Evolutionary conservation across 2,888 invertebrate genomes (phyloP), one percentile per base, ranked within the genome.

Genomic region (Dolomedes plantarius): DNA sequence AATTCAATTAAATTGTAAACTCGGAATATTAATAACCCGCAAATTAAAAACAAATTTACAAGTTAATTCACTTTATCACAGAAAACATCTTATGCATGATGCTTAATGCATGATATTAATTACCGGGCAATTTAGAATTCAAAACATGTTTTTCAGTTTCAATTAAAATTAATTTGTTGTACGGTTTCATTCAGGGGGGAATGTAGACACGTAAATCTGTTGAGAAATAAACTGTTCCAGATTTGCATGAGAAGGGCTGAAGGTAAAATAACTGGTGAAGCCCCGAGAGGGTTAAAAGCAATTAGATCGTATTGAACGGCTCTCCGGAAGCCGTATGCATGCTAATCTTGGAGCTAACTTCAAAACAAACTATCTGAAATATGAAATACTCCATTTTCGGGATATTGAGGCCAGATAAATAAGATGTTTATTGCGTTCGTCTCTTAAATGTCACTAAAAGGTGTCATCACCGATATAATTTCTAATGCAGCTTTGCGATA

Each of bases 181-280:
- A 56, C 56, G 56, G 56, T 23, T 23, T 56, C 56, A 16, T 7
- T 56, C 5, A 1, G 23, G 5, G 56, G 56, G 56, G 56, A 23
- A 7, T 2, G 2, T 23, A n/a, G 56, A 56, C 23, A 56, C 19
- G 56, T 56, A 23, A 56, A 56, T 16, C 23, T 56, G 56, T 23
- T 3, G 23, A 56, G 19, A 56, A 19, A 56, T 56, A 56, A 56
- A 65, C 11, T 7, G 27, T 23, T 62, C n/a, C 65, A 29, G 13
- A 65, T 65, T 65, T 65, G 65, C 31, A 65, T 16, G 65, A 62
- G 56, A 73, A 62, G 56, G 56, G 46, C 19, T 31, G 56, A 56
- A 62, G 23, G 29, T 56, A 32, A 31, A 73, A 73, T 32, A 31
- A 36, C 23, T 23, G 36, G 23, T 32, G 62, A 62, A 73, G 36